phyloP scores from a whole-genome alignment of 92 coral and sea anemone genomes.

The Zoanthus sociatus region DNA sequence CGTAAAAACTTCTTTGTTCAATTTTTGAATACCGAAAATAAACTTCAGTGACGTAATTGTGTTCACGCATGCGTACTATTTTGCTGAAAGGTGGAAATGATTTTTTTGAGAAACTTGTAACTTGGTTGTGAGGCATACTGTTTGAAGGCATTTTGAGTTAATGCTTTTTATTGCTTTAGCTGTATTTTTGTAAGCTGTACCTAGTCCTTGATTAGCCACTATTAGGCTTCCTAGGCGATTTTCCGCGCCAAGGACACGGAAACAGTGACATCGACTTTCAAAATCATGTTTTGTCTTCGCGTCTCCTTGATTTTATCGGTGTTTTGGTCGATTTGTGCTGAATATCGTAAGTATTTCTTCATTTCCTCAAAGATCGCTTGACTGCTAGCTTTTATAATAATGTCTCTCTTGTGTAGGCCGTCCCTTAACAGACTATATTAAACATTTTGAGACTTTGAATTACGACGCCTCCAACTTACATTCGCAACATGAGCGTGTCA shows the following conservation, averaged over 20 bases:
- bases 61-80: constrained; percentile 21
- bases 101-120: background rate
- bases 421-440: constrained; percentile 86
- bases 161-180: background rate
- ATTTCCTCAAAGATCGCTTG: background rate
- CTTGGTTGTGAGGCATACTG: background rate
- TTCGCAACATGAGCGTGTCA: constrained; percentile 79
- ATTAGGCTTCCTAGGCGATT: background rate
- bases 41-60: constrained; percentile 23
- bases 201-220: background rate
- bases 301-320: constrained; percentile 7
- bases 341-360: background rate
- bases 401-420: constrained; percentile 67
- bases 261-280: constrained; percentile 24
- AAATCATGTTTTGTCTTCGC: constrained; percentile 26
- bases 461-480: constrained; percentile 73
- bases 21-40: background rate
- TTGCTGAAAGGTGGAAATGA: constrained; percentile 1
- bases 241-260: constrained; percentile 20
- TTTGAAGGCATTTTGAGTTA: constrained; percentile 1
- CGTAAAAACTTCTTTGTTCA: too few relatives aligned
- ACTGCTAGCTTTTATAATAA: background rate
- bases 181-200: background rate
- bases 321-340: constrained; percentile 40
- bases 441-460: constrained; percentile 85